phyloP scores from a whole-genome alignment of 2,113 vertebrate species.

The Periophthalmus modestus region DNA sequence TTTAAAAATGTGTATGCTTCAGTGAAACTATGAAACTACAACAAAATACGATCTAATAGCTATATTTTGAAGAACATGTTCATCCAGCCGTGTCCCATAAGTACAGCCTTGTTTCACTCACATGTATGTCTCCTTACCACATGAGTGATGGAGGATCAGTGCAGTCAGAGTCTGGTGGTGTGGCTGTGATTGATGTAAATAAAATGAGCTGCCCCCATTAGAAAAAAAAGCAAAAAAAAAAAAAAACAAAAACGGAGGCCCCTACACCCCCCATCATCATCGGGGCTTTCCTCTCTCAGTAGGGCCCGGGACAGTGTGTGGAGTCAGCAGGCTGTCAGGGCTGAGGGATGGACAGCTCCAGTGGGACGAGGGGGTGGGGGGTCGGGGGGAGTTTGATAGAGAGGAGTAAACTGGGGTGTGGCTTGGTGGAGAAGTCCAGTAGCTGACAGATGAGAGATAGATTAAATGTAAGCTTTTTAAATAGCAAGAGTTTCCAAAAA shows the following conservation, averaged over 20 bases:
- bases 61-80: not conserved
- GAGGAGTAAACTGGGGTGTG: slow-evolving; percentile 38
- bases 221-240: slow-evolving; percentile 78
- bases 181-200: slow-evolving; percentile 70
- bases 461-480: slow-evolving; percentile 7
- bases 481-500: no score
- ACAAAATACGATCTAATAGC: not conserved
- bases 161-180: slow-evolving; percentile 49
- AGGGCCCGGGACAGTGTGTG: slow-evolving; percentile 61
- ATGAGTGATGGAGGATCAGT: slow-evolving; percentile 67
- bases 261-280: not conserved
- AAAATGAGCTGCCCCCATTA: slow-evolving; percentile 66
- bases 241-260: slow-evolving; percentile 40
- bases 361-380: slow-evolving; percentile 39
- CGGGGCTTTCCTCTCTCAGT: not conserved
- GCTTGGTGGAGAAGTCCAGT: slow-evolving; percentile 9
- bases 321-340: slow-evolving; percentile 75
- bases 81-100: not conserved
- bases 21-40: no score
- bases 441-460: slow-evolving; percentile 4
- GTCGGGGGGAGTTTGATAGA: not conserved
- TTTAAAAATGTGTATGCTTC: no score
- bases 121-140: slow-evolving; percentile 41
- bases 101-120: slow-evolving; percentile 12
- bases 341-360: slow-evolving; percentile 63